Evolutionary conservation across 2,888 invertebrate species (phyloP).

Genomic region (Scaptomyza caliginosa): DNA sequence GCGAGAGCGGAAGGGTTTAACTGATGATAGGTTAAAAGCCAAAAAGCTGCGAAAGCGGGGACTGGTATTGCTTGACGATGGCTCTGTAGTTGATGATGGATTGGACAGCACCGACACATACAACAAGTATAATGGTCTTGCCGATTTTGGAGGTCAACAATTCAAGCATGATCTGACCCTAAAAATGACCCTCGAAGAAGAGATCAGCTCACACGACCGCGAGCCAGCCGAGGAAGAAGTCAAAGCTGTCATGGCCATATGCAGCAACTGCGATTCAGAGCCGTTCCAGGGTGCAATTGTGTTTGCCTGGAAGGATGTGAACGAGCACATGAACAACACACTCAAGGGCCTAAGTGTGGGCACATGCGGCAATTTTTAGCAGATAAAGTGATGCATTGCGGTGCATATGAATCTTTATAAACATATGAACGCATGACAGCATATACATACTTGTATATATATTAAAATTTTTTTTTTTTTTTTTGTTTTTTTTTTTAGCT

Average conservation of each 20-base stretch:
- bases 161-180: conserved; percentile 87
- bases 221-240: conserved; percentile 94
- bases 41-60: conserved; percentile 87
- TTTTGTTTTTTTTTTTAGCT: not conserved
- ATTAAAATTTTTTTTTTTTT: conserved; percentile 24
- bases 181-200: conserved; percentile 81
- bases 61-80: conserved; percentile 87
- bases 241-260: conserved; percentile 90
- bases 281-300: conserved; percentile 92
- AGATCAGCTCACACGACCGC: conserved; percentile 87
- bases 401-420: conserved; percentile 36
- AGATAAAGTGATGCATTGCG: conserved; percentile 6
- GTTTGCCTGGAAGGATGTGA: conserved; percentile 89
- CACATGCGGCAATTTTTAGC: conserved; percentile 82
- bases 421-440: not conserved
- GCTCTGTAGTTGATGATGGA: conserved; percentile 88
- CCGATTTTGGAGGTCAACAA: conserved; percentile 88
- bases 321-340: conserved; percentile 77
- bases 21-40: not conserved
- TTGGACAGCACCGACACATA: conserved; percentile 82
- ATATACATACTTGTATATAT: not conserved
- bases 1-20: not conserved
- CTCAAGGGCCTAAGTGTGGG: conserved; percentile 83
- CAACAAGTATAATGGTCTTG: conserved; percentile 86
- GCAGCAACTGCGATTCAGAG: conserved; percentile 90